A percentile compares a stretch with the other conserved stretches of the same genome.
phyloP scores from a whole-genome alignment of 2,797 vertebrate genomes.

The Rousettus madagascariensis region DNA sequence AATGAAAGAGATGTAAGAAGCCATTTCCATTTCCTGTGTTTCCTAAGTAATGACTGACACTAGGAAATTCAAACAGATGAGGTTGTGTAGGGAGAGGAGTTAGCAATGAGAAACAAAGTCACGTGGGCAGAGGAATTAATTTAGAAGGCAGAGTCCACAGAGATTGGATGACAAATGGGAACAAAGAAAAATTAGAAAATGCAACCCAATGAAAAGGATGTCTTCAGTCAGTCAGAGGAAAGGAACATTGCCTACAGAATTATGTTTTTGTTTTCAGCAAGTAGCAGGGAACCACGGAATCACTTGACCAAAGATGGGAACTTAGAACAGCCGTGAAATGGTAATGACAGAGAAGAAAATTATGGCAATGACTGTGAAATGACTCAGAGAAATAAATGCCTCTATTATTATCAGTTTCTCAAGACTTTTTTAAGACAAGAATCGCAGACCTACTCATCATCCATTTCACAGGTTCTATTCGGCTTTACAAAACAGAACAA shows the following conservation, averaged over 20 bases:
- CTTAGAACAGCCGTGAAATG: background rate
- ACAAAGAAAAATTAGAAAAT: constrained; percentile 15
- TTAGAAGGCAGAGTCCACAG: constrained; percentile 24
- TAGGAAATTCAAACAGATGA: constrained; percentile 41
- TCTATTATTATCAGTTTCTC: constrained; percentile 35
- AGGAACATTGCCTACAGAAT: background rate
- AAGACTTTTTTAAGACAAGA: constrained; percentile 7
- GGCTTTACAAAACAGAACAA: background rate
- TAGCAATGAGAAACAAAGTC: background rate
- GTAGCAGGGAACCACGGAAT: background rate
- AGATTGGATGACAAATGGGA: background rate
- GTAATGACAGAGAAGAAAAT: constrained; percentile 38
- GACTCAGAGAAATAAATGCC: background rate
- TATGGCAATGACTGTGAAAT: background rate
- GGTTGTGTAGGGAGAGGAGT: background rate
- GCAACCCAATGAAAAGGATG: background rate
- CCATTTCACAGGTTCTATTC: constrained; percentile 18
- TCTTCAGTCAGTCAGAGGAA: background rate
- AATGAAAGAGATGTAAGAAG: background rate
- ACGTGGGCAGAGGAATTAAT: constrained; percentile 8
- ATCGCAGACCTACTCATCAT: background rate
- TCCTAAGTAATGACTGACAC: background rate
- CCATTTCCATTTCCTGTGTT: constrained; percentile 41
- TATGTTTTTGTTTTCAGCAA: constrained; percentile 10
- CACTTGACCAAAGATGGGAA: constrained; percentile 25